Base-by-base conservation (phyloP, 2,888 invertebrate species). In the Sussaba pulchella region DNA sequence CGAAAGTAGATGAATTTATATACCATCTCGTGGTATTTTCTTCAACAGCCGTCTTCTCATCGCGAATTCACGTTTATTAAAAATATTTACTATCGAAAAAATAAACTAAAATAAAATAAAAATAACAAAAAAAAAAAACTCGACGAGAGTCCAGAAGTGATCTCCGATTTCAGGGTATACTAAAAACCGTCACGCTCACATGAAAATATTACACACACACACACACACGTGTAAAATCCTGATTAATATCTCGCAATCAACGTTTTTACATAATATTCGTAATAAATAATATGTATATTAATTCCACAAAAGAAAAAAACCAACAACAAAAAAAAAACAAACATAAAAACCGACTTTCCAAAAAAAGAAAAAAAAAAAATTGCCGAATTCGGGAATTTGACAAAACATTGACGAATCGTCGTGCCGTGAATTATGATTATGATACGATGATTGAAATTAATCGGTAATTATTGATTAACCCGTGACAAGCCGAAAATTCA, bases 371-470 rank as follows among this genome's bases (percentile, higher is more conserved):
- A 19, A 14, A 57, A 52, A 41, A 41, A 85, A 89, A 88, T 88
- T 88, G 87, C 88, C 88, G 81, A 86, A 85, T 87, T 88, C 14
- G 83, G 87, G 83, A 88, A 89, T 88, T 88, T 85, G 10, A 43
- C 21, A n/a, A 24, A n/a, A n/a, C n/a, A 47, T 77, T 77, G 88
- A 85, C 85, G 83, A 89, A 87, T 88, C 89, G 85, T 83, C 77
- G 57, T 54, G 61, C 61, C 63, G 72, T 72, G 47, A 52, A 50
- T n/a, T n/a, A 50, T 31, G 10, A 57, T 12, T n/a, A 57, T 57
- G 31, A 57, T 14, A n/a, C n/a, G n/a, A n/a, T n/a, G n/a, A n/a
- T n/a, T n/a, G n/a, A n/a, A n/a, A n/a, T n/a, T n/a, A n/a, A n/a
- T n/a, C n/a, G n/a, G n/a, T 31, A 36, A 57, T 24, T 63, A 54